Evolutionary conservation across 2,888 invertebrate genomes (phyloP), one percentile per base, ranked within the genome.

Genomic region (Sepioteuthis lessoniana): DNA sequence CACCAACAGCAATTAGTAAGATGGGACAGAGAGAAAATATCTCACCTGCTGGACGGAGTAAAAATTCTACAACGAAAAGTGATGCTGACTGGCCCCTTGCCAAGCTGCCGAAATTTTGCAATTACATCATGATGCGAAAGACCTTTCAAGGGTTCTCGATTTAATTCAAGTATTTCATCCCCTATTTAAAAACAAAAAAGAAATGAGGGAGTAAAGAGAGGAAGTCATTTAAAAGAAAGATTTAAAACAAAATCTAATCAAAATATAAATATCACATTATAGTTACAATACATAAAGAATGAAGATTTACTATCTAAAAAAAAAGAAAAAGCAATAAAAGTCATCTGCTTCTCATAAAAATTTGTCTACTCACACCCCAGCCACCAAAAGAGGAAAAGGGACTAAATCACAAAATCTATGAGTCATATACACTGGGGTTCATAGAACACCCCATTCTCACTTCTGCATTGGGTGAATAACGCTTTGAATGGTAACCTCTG

Each of bases 101-200:
- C 98, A 95, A 97, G 95, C 90, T 95, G 94, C 25, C 96, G 95
- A 95, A 97, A 97, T 93, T 95, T 95, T n/a, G 94, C 91, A 37
- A 97, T 95, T 25, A 96, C 97, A 94, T 96, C 96, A 93, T 95
- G 95, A 94, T 97, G 99, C 95, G 98, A 98, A 97, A 98, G 98
- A 94, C 98, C 98, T 97, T 98, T 98, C 95, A 99, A 98, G 60
- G 98, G 98, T 96, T 98, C 98, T 95, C 98, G 98, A 97, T 99
- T 99, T 94, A 99, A 98, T 96, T 98, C 98, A 96, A 99, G 97
- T 96, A 99, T 98, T 98, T 99, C 99, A 97, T 99, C 99, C 97
- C 99, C 99, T 97, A 95, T 19, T 94, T 38, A 76, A 90, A 93
- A 21, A 38, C 0, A 46, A 90, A 46, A 50, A 37, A 93, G 8